Evolutionary conservation across 2,888 invertebrate species (phyloP).

Genomic region (Neocrepidodera transversa): DNA sequence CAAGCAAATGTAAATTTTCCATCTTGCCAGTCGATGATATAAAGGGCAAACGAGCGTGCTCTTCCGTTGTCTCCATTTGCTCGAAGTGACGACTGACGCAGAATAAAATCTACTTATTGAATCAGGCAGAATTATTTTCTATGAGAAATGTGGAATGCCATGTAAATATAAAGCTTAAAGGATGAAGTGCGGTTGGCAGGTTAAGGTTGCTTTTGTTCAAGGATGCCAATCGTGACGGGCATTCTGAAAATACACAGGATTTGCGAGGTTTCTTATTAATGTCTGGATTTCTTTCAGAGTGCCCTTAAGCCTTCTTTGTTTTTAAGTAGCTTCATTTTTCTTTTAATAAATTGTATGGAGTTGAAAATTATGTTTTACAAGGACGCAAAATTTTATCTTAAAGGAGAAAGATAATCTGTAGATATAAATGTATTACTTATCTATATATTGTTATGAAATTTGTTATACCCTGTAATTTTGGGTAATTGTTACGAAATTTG

Average conservation of each 20-base stretch:
- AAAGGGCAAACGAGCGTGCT: conserved; percentile 15
- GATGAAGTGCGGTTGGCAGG: conserved; percentile 6
- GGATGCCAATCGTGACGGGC: conserved; percentile 2
- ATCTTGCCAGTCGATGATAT: conserved; percentile 9
- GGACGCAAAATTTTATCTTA: too few species aligned
- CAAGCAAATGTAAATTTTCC: conserved; percentile 2
- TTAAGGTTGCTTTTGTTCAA: conserved; percentile 5
- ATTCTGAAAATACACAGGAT: background rate
- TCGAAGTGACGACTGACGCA: conserved; percentile 1
- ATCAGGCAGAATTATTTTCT: conserved; percentile 19
- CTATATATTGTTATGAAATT: too few species aligned
- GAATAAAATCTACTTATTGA: conserved; percentile 27
- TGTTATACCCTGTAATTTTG: too few species aligned
- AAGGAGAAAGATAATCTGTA: too few species aligned
- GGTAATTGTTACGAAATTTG: too few species aligned
- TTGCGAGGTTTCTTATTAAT: background rate
- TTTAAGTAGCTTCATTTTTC: background rate
- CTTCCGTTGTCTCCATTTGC: conserved; percentile 20
- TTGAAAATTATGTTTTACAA: too few species aligned
- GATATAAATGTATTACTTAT: too few species aligned
- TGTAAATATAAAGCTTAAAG: conserved; percentile 4
- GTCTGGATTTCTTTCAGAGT: background rate
- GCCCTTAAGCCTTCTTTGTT: background rate
- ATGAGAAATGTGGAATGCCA: background rate
- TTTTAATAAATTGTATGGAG: background rate